Percentiles rank a stretch among this genome's conserved stretches.
Conservation (phyloP, 2,888 invertebrate species). For the Eupithecia tripunctaria region DNA sequence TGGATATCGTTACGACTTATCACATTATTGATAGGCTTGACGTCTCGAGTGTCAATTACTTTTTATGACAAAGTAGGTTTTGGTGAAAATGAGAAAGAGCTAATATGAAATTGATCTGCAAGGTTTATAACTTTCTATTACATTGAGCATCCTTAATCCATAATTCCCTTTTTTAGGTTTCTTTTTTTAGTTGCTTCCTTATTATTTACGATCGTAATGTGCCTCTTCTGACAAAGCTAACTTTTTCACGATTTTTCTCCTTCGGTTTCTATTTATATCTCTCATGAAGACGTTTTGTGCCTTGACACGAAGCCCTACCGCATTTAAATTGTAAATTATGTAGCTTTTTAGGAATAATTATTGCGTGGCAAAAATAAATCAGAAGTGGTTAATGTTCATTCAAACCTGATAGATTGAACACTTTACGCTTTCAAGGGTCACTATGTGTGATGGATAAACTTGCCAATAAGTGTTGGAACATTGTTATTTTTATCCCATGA, state of each 20-base stretch:
- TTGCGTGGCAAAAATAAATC: too few species aligned
- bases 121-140: constrained; percentile 14
- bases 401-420: too few species aligned
- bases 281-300: too few species aligned
- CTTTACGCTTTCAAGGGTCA: too few species aligned
- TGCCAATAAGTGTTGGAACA: too few species aligned
- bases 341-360: too few species aligned
- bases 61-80: constrained; percentile 61
- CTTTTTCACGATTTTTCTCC: background rate
- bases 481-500: too few species aligned
- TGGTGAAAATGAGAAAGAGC: constrained; percentile 46
- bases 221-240: background rate
- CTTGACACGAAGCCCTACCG: too few species aligned
- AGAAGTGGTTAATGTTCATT: too few species aligned
- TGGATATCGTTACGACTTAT: constrained; percentile 58
- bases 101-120: constrained; percentile 36
- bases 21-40: constrained; percentile 61
- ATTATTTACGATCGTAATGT: background rate
- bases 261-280: background rate
- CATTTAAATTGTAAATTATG: too few species aligned
- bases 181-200: background rate
- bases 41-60: constrained; percentile 63
- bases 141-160: background rate
- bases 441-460: too few species aligned
- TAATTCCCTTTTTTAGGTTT: background rate